Conservation (phyloP, 2,113 vertebrate genomes). For the Nycticryphes semicollaris region DNA sequence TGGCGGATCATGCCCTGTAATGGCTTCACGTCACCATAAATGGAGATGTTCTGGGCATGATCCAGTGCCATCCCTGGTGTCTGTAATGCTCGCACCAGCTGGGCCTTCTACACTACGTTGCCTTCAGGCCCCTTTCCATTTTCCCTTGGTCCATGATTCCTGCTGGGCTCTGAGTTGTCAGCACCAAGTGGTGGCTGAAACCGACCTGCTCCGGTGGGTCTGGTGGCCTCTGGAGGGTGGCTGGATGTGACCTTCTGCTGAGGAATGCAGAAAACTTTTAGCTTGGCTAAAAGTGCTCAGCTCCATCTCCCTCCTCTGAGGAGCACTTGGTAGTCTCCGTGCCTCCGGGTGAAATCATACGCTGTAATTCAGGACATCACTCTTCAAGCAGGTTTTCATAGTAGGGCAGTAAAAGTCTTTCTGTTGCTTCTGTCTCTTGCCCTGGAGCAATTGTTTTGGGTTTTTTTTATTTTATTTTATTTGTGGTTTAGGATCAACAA, state of each 20-base stretch:
- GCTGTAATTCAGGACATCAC: not conserved
- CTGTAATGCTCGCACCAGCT: rapidly evolving
- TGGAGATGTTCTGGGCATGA: not conserved
- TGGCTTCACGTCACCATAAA: rapidly evolving
- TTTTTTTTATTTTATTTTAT: not conserved
- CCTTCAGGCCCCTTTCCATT: not conserved
- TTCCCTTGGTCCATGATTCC: rapidly evolving
- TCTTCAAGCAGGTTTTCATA: not conserved
- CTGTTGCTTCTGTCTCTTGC: not conserved
- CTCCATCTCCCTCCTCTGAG: not conserved
- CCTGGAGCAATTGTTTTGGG: not conserved
- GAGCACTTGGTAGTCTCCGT: not conserved
- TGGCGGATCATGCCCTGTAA: rapidly evolving
- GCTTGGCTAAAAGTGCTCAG: rapidly evolving
- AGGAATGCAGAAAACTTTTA: rapidly evolving
- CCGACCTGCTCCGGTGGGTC: not conserved
- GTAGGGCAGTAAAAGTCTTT: not conserved
- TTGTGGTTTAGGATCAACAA: not conserved
- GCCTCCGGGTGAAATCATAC: rapidly evolving
- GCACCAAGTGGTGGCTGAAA: not conserved
- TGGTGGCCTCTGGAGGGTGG: not conserved
- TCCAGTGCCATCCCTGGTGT: rapidly evolving
- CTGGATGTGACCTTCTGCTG: not conserved
- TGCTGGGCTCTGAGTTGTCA: not conserved
- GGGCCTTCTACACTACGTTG: rapidly evolving